Percentiles rank a stretch among this genome's conserved stretches.
phyloP scores from a whole-genome alignment of 2,888 invertebrate genomes.

The Conchocele bisecta region DNA sequence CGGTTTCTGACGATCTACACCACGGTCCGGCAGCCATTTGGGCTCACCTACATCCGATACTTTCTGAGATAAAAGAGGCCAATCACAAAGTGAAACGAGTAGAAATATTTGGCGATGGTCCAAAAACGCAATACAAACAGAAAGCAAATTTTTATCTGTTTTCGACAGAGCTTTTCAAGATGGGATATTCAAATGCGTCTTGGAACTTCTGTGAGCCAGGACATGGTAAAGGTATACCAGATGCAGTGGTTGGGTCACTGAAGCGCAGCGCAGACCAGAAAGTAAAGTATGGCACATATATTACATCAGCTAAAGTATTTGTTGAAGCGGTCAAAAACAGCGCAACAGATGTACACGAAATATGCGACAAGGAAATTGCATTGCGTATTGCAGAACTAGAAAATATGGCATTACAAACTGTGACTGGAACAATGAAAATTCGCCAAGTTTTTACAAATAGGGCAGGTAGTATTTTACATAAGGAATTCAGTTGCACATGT shows the following conservation, averaged over 20 bases:
- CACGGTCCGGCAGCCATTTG: constrained; percentile 81
- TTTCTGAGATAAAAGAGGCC: constrained; percentile 34
- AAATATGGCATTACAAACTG: constrained; percentile 13
- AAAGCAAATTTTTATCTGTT: constrained; percentile 80
- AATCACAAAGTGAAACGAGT: constrained; percentile 38
- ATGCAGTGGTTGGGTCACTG: constrained; percentile 75
- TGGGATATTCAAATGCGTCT: constrained; percentile 36
- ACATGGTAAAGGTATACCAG: constrained; percentile 79
- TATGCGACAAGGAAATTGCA: too few species aligned
- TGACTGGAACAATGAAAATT: constrained; percentile 44
- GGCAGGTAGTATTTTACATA: constrained; percentile 13
- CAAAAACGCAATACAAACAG: constrained; percentile 79
- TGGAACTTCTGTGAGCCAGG: constrained; percentile 80
- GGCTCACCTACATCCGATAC: constrained; percentile 79
- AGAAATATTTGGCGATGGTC: constrained; percentile 68
- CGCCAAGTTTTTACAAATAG: constrained; percentile 38
- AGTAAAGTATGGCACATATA: constrained; percentile 46
- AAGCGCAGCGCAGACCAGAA: constrained; percentile 67
- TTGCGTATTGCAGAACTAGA: too few species aligned
- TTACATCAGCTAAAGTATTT: constrained; percentile 12
- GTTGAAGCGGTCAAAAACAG: background rate
- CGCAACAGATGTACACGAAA: background rate
- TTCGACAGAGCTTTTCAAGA: constrained; percentile 25
- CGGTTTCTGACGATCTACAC: constrained; percentile 72
- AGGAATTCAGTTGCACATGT: constrained; percentile 52